A percentile compares a stretch with the other conserved stretches of the same genome.
Conservation (phyloP, 2,113 vertebrate genomes). For the Caranx ignobilis region DNA sequence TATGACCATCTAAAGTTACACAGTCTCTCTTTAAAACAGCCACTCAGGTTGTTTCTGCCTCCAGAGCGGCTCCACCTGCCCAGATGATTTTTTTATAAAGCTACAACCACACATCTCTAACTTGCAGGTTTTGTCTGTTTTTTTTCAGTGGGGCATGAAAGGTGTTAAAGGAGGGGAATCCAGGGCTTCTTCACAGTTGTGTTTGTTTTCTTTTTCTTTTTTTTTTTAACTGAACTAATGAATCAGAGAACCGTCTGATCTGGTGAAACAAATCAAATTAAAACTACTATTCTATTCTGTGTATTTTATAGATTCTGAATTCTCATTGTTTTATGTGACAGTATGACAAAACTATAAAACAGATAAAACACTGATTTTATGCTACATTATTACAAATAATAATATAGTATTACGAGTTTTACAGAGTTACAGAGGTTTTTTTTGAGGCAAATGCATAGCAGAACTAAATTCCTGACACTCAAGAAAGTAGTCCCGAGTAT, state of each 20-base stretch:
- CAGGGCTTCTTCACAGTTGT: constrained; percentile 14
- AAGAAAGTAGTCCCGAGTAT: too few species aligned
- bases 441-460: too few species aligned
- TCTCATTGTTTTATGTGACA: too few species aligned
- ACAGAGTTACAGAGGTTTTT: too few species aligned
- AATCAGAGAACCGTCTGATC: constrained; percentile 19
- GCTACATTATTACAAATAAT: too few species aligned
- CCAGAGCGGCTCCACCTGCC: constrained; percentile 32
- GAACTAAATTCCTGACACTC: too few species aligned
- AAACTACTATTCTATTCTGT: constrained; percentile 13
- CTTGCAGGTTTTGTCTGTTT: constrained; percentile 22
- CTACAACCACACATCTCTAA: constrained; percentile 19
- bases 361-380: too few species aligned
- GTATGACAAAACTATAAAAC: too few species aligned
- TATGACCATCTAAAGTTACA: neutral
- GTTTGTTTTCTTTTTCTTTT: too few species aligned
- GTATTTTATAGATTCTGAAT: neutral
- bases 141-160: constrained; percentile 16
- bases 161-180: neutral
- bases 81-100: constrained; percentile 27
- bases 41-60: constrained; percentile 43
- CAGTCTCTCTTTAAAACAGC: neutral
- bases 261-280: constrained; percentile 37
- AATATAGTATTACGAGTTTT: too few species aligned
- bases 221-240: constrained; percentile 15